These are phyloP conservation scores for Mayetiola destructor DNA, from an alignment of 2,888 invertebrate genomes.

Conservation along the genomic window DNA sequence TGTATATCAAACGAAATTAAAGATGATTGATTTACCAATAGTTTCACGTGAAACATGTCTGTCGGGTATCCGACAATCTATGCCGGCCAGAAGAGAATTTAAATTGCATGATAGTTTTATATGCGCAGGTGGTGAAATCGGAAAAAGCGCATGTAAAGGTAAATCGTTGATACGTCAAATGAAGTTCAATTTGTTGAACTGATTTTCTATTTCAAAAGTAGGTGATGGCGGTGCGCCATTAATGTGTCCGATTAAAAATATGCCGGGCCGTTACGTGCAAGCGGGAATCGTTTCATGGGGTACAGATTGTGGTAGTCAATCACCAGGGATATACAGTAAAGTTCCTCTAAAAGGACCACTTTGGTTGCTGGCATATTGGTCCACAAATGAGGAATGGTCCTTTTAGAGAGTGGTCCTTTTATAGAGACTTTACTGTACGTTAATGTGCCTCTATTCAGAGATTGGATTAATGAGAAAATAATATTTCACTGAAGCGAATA, in stretches of 20 bases:
- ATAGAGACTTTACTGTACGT: too few relatives aligned
- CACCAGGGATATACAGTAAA: slow-evolving; percentile 47
- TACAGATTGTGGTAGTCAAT: slow-evolving; percentile 57
- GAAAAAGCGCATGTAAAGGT: slow-evolving; percentile 50
- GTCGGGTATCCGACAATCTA: slow-evolving; percentile 36
- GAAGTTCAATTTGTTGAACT: too few relatives aligned
- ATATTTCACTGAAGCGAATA: background rate
- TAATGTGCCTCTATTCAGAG: slow-evolving; percentile 44
- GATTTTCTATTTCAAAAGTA: too few relatives aligned
- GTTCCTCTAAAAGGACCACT: too few relatives aligned
- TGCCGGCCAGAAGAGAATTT: slow-evolving; percentile 48
- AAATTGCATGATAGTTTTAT: slow-evolving; percentile 48
- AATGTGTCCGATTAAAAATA: slow-evolving; percentile 46
- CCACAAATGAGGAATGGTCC: too few relatives aligned
- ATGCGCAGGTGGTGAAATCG: slow-evolving; percentile 56
- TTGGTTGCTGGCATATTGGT: too few relatives aligned
- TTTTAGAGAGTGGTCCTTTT: too few relatives aligned
- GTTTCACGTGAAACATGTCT: slow-evolving; percentile 37
- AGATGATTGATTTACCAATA: slow-evolving; percentile 51
- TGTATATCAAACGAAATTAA: slow-evolving; percentile 42
- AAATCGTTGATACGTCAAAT: background rate
- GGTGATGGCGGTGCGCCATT: slow-evolving; percentile 74
- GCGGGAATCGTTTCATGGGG: slow-evolving; percentile 76
- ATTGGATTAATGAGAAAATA: slow-evolving; percentile 20
- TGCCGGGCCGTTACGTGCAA: slow-evolving; percentile 43